Conservation (phyloP, 2,797 vertebrate genomes). For the Perodicticus potto region DNA sequence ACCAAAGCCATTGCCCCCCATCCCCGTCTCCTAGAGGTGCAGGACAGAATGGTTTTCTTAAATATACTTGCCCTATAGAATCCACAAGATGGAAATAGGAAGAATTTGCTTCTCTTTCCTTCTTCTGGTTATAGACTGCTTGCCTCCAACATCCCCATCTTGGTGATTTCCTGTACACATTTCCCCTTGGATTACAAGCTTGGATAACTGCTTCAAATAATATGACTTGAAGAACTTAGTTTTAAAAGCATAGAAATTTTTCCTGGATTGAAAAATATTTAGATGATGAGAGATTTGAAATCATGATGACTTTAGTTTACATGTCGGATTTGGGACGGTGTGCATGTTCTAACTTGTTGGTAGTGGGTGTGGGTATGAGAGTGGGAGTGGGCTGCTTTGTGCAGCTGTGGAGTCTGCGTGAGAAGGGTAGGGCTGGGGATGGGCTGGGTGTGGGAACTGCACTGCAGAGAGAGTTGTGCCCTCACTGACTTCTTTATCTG, state of each 20-base stretch:
- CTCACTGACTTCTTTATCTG: constrained; percentile 65
- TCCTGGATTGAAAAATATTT: background rate
- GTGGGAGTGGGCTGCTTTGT: background rate
- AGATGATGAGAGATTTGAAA: background rate
- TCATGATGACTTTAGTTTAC: background rate
- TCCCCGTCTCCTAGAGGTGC: background rate
- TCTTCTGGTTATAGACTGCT: constrained; percentile 5
- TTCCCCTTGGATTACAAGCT: constrained; percentile 32
- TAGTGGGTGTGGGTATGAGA: background rate
- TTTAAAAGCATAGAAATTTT: constrained; percentile 36
- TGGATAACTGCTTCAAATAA: constrained; percentile 60
- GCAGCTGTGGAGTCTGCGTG: background rate
- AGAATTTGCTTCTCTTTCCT: background rate
- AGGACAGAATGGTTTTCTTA: background rate
- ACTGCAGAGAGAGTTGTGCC: constrained; percentile 35
- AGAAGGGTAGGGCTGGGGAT: background rate
- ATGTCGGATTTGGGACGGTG: background rate
- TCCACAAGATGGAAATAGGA: background rate
- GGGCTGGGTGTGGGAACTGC: background rate
- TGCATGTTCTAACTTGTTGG: background rate
- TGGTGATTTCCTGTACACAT: constrained; percentile 29
- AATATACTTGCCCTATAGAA: background rate
- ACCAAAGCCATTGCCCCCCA: background rate
- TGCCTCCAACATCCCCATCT: constrained; percentile 14
- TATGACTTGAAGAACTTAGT: background rate